Evolutionary conservation across 2,888 invertebrate species (phyloP).

Genomic region (Prenolepis imparis): DNA sequence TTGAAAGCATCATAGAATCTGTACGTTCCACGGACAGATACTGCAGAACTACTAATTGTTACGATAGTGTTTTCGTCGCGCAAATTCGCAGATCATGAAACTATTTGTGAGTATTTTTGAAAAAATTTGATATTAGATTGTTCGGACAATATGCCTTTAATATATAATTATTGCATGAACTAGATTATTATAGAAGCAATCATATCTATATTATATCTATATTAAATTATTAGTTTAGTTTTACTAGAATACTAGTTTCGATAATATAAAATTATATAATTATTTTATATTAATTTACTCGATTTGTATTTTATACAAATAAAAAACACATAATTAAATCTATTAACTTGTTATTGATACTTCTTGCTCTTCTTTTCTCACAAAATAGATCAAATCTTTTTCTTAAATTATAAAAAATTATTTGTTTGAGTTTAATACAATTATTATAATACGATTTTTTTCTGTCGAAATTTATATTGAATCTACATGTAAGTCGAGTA

Average conservation of each 20-base stretch:
- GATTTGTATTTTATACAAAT: slow-evolving; percentile 5
- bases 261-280: background rate
- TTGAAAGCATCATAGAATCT: slow-evolving; percentile 82
- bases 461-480: background rate
- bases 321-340: background rate
- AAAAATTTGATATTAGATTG: background rate
- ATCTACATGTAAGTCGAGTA: background rate
- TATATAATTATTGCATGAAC: background rate
- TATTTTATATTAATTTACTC: background rate
- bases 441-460: background rate
- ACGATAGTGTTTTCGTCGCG: slow-evolving; percentile 52
- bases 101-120: slow-evolving; percentile 78
- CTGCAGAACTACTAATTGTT: slow-evolving; percentile 55
- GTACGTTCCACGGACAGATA: slow-evolving; percentile 67
- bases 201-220: background rate
- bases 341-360: background rate
- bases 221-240: slow-evolving; percentile 7
- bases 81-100: slow-evolving; percentile 75
- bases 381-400: too few species aligned
- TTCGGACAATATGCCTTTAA: background rate
- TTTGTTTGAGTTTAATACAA: background rate
- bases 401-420: background rate
- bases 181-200: background rate
- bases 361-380: background rate
- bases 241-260: background rate